Evolutionary conservation across 2,888 invertebrate genomes (phyloP).

Genomic region (Nemotelus pantherinus): DNA sequence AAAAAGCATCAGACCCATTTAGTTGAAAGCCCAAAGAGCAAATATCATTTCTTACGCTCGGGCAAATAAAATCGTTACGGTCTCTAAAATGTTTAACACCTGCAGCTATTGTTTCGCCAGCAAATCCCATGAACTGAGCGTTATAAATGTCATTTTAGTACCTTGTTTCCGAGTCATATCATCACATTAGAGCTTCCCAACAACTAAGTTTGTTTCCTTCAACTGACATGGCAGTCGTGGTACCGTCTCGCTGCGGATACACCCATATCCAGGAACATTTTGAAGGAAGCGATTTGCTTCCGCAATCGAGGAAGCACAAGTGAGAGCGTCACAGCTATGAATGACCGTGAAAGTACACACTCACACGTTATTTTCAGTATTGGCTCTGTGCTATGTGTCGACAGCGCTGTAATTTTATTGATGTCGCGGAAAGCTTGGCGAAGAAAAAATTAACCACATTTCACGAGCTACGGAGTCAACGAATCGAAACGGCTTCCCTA

Average conservation of each 20-base stretch:
- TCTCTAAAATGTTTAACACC: conserved; percentile 39
- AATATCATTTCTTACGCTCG: not conserved
- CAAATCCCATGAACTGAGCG: conserved; percentile 26
- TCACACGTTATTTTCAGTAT: conserved; percentile 2
- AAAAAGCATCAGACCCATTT: too few relatives aligned
- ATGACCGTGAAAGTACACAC: not conserved
- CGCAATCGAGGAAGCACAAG: too few relatives aligned
- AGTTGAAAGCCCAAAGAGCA: too few relatives aligned
- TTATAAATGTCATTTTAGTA: conserved; percentile 38
- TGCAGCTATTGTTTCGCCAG: conserved; percentile 5
- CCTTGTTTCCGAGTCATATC: conserved; percentile 42
- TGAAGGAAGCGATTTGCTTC: too few relatives aligned
- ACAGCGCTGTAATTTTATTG: too few relatives aligned
- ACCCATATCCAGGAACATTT: too few relatives aligned
- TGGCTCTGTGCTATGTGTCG: too few relatives aligned
- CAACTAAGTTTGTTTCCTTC: not conserved
- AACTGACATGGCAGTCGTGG: not conserved
- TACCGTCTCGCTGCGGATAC: not conserved
- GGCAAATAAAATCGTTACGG: not conserved
- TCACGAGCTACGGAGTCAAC: too few relatives aligned
- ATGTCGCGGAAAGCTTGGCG: too few relatives aligned
- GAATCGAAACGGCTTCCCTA: too few relatives aligned
- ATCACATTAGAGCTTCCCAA: conserved; percentile 21
- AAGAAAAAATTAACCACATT: too few relatives aligned
- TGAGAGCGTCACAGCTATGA: too few relatives aligned